A percentile compares a stretch with the other conserved stretches of the same genome.
These are phyloP conservation scores for Psylliodes chrysocephalus DNA, from an alignment of 2,888 invertebrate genomes.

Conservation along the genomic window DNA sequence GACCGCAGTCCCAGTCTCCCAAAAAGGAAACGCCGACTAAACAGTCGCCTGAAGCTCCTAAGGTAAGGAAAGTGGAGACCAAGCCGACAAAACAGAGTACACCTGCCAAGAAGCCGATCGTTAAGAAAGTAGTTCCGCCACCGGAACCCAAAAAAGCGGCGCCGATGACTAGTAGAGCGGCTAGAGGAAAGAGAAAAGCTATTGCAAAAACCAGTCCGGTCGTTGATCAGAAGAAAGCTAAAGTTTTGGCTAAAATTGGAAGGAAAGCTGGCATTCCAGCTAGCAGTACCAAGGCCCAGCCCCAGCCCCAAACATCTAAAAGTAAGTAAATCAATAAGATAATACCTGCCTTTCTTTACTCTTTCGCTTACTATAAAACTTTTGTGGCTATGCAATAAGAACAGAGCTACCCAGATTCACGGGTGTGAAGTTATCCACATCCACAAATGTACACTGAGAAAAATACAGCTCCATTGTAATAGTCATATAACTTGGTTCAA, in stretches of 20 bases:
- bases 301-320: constrained; percentile 38
- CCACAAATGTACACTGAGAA: too few relatives aligned
- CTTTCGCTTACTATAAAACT: too few relatives aligned
- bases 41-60: constrained; percentile 53
- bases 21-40: constrained; percentile 39
- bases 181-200: constrained; percentile 53
- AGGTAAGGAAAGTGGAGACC: constrained; percentile 53
- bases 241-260: constrained; percentile 61
- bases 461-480: too few relatives aligned
- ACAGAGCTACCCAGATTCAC: too few relatives aligned
- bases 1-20: constrained; percentile 33
- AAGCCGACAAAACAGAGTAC: constrained; percentile 41
- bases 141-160: constrained; percentile 31
- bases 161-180: constrained; percentile 50
- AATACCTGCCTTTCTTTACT: too few relatives aligned
- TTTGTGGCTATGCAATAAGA: too few relatives aligned
- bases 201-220: constrained; percentile 53
- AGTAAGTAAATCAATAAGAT: constrained; percentile 15
- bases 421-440: too few relatives aligned
- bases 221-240: constrained; percentile 63
- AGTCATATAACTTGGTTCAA: too few relatives aligned
- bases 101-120: constrained; percentile 28
- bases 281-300: constrained; percentile 38
- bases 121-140: constrained; percentile 27
- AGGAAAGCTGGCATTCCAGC: constrained; percentile 48